Evolutionary conservation across 2,797 vertebrate genomes (phyloP), one percentile per base, ranked within the genome.

Genomic region (Champsocephalus gunnari): DNA sequence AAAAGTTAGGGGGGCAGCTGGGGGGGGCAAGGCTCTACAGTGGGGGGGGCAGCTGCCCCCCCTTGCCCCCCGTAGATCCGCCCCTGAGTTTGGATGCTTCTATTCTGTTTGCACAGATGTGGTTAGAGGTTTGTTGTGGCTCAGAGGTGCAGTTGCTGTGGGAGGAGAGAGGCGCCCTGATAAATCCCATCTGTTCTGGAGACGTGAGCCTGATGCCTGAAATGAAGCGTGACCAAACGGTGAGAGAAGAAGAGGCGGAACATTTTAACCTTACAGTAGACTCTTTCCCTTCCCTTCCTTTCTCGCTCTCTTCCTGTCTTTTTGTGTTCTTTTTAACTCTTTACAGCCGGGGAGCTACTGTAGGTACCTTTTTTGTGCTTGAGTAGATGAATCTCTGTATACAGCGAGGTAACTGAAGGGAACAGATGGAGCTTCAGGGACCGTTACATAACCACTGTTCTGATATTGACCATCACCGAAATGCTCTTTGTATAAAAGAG

Each of bases 121-220:
- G 19, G 24, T 41, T 6, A 10, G 49, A 66, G 5, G 11, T 70
- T 21, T 1, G 41, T 21, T 53, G n/a, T 34, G 32, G 28, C 48
- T 61, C 21, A 50, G 62, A 64, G 24, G 70, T 62, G 56, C 62
- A 66, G 55, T 48, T 77, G 57, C 47, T 63, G 56, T 50, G 59
- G 64, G 28, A 44, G 79, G 75, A 51, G 32, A 74, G 50, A 71
- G 24, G 0, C 55, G 68, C 54, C 43, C 77, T 56, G 54, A 88
- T 90, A 79, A 87, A 88, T 88, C 83, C 79, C 74, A 84, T 90
- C 80, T 85, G 83, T 83, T 87, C 79, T 77, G 80, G 74, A 87
- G 81, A 73, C 45, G 21, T 76, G 80, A 71, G 71, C 67, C 63
- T 64, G 87, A 88, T 57, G 77, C 66, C 72, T 67, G 81, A 84